Base-by-base conservation (phyloP, 2,797 vertebrate species). In the Onychomys leucogaster region DNA sequence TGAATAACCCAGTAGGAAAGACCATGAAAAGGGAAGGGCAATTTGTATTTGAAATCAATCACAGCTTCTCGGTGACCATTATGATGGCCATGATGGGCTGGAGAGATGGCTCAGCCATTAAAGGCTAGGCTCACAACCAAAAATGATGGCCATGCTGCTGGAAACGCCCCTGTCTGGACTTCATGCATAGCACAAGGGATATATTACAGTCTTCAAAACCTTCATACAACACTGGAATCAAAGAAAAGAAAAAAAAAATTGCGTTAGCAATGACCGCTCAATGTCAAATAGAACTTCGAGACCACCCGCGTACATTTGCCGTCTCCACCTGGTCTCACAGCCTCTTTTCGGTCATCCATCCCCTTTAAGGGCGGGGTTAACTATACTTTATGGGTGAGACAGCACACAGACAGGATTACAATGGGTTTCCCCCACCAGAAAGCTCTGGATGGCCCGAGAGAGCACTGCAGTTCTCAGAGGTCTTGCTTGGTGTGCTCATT, bases 201-300 rank as follows among this genome's bases (percentile, higher is more conserved):
- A 25, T 25, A 49, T 61, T 49, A 65, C 11, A 34, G 23, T 96
- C 73, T 61, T 88, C 63, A 76, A 71, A 94, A 84, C 34, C 52
- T 89, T 94, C 52, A 82, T 11, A 6, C 11, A 89, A 49, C 37
- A 75, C 43, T 89, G 52, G 88, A 86, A 61, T 57, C 59, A 80
- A 78, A 90, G 81, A 71, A 85, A 83, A 96, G 55, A 96, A 77
- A 88, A 95, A 88, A 95, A 73, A 57, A 80, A 75, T 43, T 73
- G 55, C 21, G 19, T 55, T 78, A 69, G 71, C 19, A 69, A 88
- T 88, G 76, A 80, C 41, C 85, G 49, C 81, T 93, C 81, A 49
- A 10, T 93, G 59, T 85, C 61, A 91, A 96, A 55, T 17, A 90
- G 77, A 78, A 93, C 76, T 88, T 86, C 6, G 37, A 83, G 83